These are phyloP conservation scores for Phoenicopterus ruber DNA, from an alignment of 2,113 vertebrate species.

Conservation along the genomic window DNA sequence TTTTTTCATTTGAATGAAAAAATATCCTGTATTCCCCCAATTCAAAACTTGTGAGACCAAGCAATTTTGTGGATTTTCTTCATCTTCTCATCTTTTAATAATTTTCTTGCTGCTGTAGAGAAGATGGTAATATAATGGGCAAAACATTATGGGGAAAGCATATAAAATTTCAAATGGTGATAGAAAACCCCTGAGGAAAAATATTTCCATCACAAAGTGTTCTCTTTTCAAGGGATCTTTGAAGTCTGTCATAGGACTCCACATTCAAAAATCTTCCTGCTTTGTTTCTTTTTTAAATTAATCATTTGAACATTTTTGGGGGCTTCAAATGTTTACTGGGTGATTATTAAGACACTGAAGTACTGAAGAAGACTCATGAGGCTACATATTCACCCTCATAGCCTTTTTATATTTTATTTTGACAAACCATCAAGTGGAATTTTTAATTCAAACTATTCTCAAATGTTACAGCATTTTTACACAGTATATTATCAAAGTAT, in stretches of 20 bases:
- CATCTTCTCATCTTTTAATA: conserved; percentile 38
- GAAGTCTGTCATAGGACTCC: conserved; percentile 68
- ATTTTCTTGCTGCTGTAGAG: conserved; percentile 27
- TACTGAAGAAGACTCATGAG: conserved; percentile 59
- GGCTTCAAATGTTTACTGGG: conserved; percentile 73
- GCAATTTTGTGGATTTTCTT: conserved; percentile 36
- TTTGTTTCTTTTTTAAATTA: conserved; percentile 78
- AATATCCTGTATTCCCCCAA: neutral
- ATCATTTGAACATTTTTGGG: conserved; percentile 72
- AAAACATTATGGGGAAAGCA: conserved; percentile 61
- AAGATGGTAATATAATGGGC: conserved; percentile 33
- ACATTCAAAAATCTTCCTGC: conserved; percentile 60
- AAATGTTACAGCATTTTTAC: conserved; percentile 64
- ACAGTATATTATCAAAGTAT: conserved; percentile 71
- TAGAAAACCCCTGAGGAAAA: conserved; percentile 63
- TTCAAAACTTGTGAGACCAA: neutral
- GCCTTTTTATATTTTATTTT: conserved; percentile 75
- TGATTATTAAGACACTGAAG: conserved; percentile 72
- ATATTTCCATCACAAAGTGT: conserved; percentile 78
- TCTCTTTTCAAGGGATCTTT: conserved; percentile 69
- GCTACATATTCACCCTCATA: conserved; percentile 61
- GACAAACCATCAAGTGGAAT: conserved; percentile 77
- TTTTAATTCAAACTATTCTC: conserved; percentile 75
- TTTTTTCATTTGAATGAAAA: neutral
- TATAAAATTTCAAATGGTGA: conserved; percentile 63